Evolutionary conservation across 2,888 invertebrate species (phyloP), one percentile per base, ranked within the genome.

Genomic region (Euzetes globulus): DNA sequence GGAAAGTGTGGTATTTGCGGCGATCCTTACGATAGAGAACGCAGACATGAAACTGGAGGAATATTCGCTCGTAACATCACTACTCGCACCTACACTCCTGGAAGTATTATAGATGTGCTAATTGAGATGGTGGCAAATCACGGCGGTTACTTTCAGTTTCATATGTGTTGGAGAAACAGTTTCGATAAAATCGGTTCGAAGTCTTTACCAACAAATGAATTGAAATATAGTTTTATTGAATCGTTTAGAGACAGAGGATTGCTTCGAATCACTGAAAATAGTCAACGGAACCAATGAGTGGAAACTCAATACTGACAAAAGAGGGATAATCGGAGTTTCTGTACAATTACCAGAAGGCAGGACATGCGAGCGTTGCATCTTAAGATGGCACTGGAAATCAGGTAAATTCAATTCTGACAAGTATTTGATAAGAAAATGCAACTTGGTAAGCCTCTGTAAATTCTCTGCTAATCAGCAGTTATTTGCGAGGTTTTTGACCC

Each of bases 1-100:
- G 79, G 79, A 2, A 79, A 78, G 71, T 79, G 79, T 41, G 79
- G 79, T 6, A 27, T 79, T 17, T 79, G 79, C 68, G 79, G 79
- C 17, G 79, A 79, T 73, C 63, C 77, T 11, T 79, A 74, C 70
- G 76, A 77, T 68, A 47, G 58, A 45, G 77, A 77, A 13, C 70
- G 79, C 70, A 75, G 74, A 19, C 79, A 79, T 68, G 79, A 79
- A 72, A 77, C 78, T 0, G 79, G 79, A 1, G 79, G 79, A 4
- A 72, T 77, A 27, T 77, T 74, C 50, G 79, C 78, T 17, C 58
- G 76, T 0, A 76, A 78, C n/a, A 77, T 78, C 15, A 79, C 77
- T 15, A 72, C 72, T 11, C 25, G 78, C 15, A 76, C 73, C 0
- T 79, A 79, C 68, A 60, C 70, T 22, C 79, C 79, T 0, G 79